Base-by-base conservation (phyloP, 1,140 invertebrate genomes). In the Gonioctena quinquepunctata region DNA sequence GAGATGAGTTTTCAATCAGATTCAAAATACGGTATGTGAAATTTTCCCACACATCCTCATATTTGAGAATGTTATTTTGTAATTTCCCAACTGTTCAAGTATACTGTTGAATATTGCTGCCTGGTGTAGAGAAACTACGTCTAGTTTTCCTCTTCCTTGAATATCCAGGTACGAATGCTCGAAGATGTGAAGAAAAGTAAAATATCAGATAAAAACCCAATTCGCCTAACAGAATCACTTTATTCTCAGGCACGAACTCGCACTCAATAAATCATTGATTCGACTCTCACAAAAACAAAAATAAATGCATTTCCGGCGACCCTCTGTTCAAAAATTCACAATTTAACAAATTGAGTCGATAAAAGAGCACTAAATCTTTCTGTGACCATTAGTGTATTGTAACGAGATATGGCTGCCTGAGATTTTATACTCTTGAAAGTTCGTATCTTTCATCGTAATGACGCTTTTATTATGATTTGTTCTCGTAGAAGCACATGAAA, bases 401-500 rank as follows among this genome's bases (percentile, higher is more conserved):
- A 66, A 66, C 26, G 52, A 70, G 64, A 56, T 66, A 67, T 66
- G 57, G 52, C 63, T 57, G 54, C 33, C 28, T 60, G 27, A 59
- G 48, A 60, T 21, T 54, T 54, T 66, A 69, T 69, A 69, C 48
- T 50, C 67, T 69, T 63, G 25, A 60, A 71, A 54, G 49, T 54
- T 66, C 33, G 54, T 66, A 66, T 66, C 63, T 54, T 69, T 66
- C 71, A 25, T 54, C 52, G 27, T 72, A 69, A 72, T 72, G 67
- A 72, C 57, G 71, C 67, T 69, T 72, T 72, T 72, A 72, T 72
- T 65, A 72, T 72, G 71, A 72, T 72, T 72, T 72, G 71, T 72
- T 72, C 71, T 69, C 70, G 66, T 68, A 72, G 71, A 57, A 69
- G 52, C 52, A 72, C 52, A 72, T 72, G 71, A 69, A 72, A 71